phyloP scores from a whole-genome alignment of 2,888 invertebrate genomes.

The Eretmocerus hayati region DNA sequence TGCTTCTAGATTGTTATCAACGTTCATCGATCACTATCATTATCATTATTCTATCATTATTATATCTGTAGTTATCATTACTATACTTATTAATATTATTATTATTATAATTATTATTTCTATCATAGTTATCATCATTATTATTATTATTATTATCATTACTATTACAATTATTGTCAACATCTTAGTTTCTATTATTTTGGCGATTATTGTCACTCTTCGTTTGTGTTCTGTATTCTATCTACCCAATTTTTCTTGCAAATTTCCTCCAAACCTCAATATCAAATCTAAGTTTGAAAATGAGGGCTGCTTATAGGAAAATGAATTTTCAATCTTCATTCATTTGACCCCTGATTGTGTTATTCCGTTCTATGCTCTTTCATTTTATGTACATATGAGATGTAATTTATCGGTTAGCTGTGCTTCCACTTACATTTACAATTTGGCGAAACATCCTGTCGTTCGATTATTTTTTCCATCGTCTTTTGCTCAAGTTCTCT shows the following conservation, averaged over 20 bases:
- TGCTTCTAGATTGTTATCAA: slow-evolving; percentile 43
- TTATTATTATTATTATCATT: slow-evolving; percentile 15
- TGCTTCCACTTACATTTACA: slow-evolving; percentile 27
- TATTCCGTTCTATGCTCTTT: too few species aligned
- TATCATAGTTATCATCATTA: slow-evolving; percentile 17
- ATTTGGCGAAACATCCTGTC: slow-evolving; percentile 17
- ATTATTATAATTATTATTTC: slow-evolving; percentile 20
- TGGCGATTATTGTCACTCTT: too few species aligned
- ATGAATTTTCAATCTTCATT: too few species aligned
- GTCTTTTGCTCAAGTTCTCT: too few species aligned
- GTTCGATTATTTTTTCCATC: too few species aligned
- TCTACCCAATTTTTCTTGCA: too few species aligned
- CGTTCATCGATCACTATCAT: slow-evolving; percentile 32
- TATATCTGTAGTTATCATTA: slow-evolving; percentile 12
- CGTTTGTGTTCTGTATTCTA: too few species aligned
- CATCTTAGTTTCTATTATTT: slow-evolving; percentile 2
- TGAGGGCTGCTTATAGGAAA: too few species aligned
- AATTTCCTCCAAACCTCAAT: too few species aligned
- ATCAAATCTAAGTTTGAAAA: too few species aligned
- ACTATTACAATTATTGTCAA: slow-evolving; percentile 8
- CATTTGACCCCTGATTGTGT: too few species aligned
- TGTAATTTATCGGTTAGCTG: slow-evolving; percentile 31
- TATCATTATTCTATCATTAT: slow-evolving; percentile 27
- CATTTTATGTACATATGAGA: slow-evolving; percentile 37
- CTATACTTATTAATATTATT: slow-evolving; percentile 12